Percentiles rank a stretch among this genome's conserved stretches.
These are phyloP conservation scores for Zoanthus sansibaricus DNA, from an alignment of 92 coral and sea anemone species.

Conservation along the genomic window DNA sequence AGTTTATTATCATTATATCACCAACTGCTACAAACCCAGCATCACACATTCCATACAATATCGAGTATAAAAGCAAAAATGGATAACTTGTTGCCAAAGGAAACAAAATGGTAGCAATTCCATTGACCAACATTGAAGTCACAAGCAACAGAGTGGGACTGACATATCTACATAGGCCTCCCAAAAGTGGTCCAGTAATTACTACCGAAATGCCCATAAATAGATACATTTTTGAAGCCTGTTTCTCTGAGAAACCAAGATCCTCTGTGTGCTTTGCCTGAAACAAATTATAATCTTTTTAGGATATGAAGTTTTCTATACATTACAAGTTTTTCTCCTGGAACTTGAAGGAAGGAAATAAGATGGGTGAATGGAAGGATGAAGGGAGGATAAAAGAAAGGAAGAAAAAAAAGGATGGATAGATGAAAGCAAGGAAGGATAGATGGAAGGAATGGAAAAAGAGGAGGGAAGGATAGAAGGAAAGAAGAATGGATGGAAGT, in stretches of 20 bases:
- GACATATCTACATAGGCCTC: slow-evolving; percentile 35
- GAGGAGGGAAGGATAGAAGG: background rate
- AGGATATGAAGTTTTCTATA: too few species aligned
- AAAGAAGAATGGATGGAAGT: background rate
- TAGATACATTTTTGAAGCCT: slow-evolving; percentile 21
- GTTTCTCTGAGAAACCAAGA: slow-evolving; percentile 30
- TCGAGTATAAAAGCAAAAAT: slow-evolving; percentile 41
- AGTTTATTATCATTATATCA: slow-evolving; percentile 42
- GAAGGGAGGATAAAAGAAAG: background rate
- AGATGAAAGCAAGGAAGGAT: background rate
- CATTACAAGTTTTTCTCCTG: background rate
- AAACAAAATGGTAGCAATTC: slow-evolving; percentile 50
- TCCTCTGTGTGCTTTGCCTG: slow-evolving; percentile 44
- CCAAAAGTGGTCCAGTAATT: slow-evolving; percentile 22
- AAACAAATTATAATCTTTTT: background rate
- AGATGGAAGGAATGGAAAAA: background rate
- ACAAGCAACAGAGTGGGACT: slow-evolving; percentile 55
- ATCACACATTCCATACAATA: slow-evolving; percentile 57
- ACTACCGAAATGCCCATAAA: slow-evolving; percentile 10
- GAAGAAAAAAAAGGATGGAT: background rate
- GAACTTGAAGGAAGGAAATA: background rate
- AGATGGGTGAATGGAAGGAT: background rate
- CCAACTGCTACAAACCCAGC: slow-evolving; percentile 59
- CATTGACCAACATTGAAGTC: slow-evolving; percentile 48
- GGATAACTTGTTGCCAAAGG: slow-evolving; percentile 45